These are phyloP conservation scores for Calyptommatus sinebrachiatus DNA, from an alignment of 2,113 vertebrate species.

Conservation along the genomic window DNA sequence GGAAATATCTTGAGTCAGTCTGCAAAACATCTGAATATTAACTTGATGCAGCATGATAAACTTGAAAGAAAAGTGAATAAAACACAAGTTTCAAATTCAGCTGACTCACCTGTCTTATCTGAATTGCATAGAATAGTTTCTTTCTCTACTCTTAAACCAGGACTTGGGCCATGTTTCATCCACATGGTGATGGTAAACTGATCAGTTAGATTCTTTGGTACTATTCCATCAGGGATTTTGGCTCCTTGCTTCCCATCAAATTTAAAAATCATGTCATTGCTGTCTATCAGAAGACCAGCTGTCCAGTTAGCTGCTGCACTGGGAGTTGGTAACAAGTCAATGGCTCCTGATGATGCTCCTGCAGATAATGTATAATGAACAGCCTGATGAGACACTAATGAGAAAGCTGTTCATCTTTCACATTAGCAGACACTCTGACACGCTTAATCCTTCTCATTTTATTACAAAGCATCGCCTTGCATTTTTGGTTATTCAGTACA, in stretches of 20 bases:
- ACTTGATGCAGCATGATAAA: neutral
- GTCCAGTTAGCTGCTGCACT: slow-evolving; percentile 89
- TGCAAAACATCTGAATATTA: neutral
- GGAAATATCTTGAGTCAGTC: neutral
- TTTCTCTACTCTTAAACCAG: slow-evolving; percentile 91
- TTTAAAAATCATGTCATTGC: slow-evolving; percentile 87
- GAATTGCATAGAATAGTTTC: slow-evolving; percentile 98
- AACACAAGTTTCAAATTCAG: neutral
- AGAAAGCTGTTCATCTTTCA: slow-evolving; percentile 29
- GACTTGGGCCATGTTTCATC: slow-evolving; percentile 97
- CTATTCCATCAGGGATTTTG: slow-evolving; percentile 91
- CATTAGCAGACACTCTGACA: neutral
- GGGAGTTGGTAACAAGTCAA: slow-evolving; percentile 90
- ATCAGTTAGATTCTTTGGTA: slow-evolving; percentile 93
- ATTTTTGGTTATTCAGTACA: neutral
- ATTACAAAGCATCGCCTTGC: neutral
- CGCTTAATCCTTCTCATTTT: neutral
- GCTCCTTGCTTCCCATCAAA: slow-evolving; percentile 94
- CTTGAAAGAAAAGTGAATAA: neutral
- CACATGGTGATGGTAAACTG: slow-evolving; percentile 95
- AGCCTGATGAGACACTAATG: slow-evolving; percentile 22
- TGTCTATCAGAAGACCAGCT: slow-evolving; percentile 84
- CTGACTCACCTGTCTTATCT: slow-evolving; percentile 89
- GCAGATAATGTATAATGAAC: slow-evolving; percentile 18
- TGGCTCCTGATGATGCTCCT: slow-evolving; percentile 94